phyloP scores from a whole-genome alignment of 2,797 vertebrate species.

The Trachops cirrhosus region DNA sequence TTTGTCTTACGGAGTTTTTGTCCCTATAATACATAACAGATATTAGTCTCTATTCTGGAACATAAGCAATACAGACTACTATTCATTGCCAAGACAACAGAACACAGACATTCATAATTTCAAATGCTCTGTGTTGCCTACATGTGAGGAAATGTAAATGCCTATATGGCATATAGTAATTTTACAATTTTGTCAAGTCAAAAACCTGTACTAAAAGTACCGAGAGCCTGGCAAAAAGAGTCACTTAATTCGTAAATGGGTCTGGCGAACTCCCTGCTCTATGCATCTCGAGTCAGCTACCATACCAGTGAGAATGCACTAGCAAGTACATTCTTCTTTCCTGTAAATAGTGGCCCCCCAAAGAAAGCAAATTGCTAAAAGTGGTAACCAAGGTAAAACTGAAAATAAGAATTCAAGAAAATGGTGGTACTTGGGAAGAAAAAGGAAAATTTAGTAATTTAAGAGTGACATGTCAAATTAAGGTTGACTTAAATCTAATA shows the following conservation, averaged over 20 bases:
- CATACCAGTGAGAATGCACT: not conserved
- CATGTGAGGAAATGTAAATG: not conserved
- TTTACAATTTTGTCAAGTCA: not conserved
- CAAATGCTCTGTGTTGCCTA: not conserved
- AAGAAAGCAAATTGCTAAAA: not conserved
- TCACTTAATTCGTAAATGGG: not conserved
- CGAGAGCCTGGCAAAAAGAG: not conserved
- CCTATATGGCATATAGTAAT: not conserved
- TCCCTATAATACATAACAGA: not conserved
- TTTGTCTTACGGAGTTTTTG: not conserved
- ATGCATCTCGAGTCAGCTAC: not conserved
- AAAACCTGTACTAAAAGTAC: not conserved
- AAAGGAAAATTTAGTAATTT: constrained; percentile 15
- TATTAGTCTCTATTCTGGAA: not conserved
- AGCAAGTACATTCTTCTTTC: not conserved
- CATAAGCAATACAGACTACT: not conserved
- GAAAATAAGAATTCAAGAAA: not conserved
- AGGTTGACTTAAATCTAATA: not conserved
- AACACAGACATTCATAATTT: not conserved
- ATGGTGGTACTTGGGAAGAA: not conserved
- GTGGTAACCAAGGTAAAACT: not conserved
- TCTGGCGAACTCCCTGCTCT: not conserved
- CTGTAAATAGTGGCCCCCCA: not conserved
- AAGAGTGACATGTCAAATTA: not conserved
- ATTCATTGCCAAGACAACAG: not conserved